Base-by-base conservation (phyloP, 2,888 invertebrate genomes). In the Endotricha flammealis region DNA sequence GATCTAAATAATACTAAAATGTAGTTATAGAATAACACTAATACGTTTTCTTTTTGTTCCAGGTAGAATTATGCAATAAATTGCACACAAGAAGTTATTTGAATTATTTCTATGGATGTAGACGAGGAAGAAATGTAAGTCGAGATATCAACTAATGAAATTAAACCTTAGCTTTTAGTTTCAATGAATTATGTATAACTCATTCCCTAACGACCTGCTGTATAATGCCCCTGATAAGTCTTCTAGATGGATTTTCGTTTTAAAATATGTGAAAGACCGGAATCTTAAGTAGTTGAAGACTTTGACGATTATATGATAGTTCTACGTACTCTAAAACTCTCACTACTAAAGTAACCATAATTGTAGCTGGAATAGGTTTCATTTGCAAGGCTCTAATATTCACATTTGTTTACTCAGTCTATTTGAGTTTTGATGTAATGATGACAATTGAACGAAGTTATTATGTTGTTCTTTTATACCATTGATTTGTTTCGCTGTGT, bases 61-160 rank as follows among this genome's bases (percentile, higher is more conserved):
- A 86, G 86, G 86, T 86, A 86, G 86, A 85, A 85, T 86, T 85
- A 86, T 85, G 81, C 83, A 82, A 82, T 82, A 76, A 85, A 74
- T 78, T 76, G 74, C 77, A 71, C 77, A 71, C 74, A 55, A 82
- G 83, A 79, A 76, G 69, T 77, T 77, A 52, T 76, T 75, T 76
- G 68, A 76, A 53, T 71, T 59, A 50, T 71, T 64, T 58, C 53
- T 51, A 57, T 50, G 56, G 60, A 64, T 66, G 59, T 70, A 64
- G 60, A 64, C 52, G 57, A 63, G 68, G 73, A 68, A 59, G 73
- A 71, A 72, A 80, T 57, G 83, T 85, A 82, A 85, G 83, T 83
- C 35, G 24, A 39, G 47, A 47, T 42, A 39, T 75, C 57, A 60
- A 53, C 58, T 64, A 65, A 66, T 64, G 61, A 56, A 58, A 67